Percentiles rank a stretch among this genome's conserved stretches.
Evolutionary conservation across 2,888 invertebrate genomes (phyloP).

Genomic region (Latrodectus hesperus): DNA sequence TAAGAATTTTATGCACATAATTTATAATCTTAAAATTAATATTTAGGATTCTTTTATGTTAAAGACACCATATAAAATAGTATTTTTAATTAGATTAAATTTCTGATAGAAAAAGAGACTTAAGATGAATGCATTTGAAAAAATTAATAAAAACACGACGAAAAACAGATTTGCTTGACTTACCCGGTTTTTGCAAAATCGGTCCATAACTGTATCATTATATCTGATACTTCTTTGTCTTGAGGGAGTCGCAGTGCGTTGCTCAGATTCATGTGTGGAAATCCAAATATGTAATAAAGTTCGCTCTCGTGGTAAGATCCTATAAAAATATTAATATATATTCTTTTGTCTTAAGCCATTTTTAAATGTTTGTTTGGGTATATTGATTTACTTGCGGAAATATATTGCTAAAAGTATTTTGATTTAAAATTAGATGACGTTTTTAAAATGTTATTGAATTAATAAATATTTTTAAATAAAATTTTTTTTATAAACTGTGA

Average conservation of each 20-base stretch:
- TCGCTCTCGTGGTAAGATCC: slow-evolving; percentile 77
- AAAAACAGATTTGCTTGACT: background rate
- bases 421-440: no score
- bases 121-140: background rate
- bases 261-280: slow-evolving; percentile 76
- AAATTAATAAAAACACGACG: background rate
- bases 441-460: no score
- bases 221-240: slow-evolving; percentile 77
- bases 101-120: background rate
- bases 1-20: no score
- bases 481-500: no score
- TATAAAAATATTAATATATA: slow-evolving; percentile 71
- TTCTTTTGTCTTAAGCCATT: background rate
- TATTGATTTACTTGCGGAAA: no score
- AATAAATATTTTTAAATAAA: no score
- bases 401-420: no score
- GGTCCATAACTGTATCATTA: slow-evolving; percentile 76
- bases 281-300: slow-evolving; percentile 77
- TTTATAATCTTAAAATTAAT: no score
- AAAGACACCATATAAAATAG: no score
- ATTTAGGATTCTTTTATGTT: no score
- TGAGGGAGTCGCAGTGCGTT: slow-evolving; percentile 73
- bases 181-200: slow-evolving; percentile 77
- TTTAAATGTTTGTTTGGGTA: no score
- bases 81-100: no score